Evolutionary conservation across 2,113 vertebrate genomes (phyloP), one percentile per base, ranked within the genome.

Genomic region (Machaerirhynchus nigripectus): DNA sequence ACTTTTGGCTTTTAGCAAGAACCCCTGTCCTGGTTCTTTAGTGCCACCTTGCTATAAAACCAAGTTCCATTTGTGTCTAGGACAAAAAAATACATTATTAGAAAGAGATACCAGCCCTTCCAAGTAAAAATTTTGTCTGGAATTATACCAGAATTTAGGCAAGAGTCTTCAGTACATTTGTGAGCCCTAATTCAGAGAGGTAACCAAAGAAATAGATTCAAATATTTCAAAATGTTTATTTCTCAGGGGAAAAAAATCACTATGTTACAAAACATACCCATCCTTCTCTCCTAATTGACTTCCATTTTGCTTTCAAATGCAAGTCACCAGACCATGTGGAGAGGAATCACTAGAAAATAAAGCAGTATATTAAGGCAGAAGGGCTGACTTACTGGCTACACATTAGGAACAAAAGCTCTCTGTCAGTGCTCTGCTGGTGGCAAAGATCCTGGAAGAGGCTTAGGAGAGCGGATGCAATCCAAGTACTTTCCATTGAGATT

Each of bases 11-110:
- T 95, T 94, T 73, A 87, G 59, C 65, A 81, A 79, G 77, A 87
- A 53, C 2, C 71, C 40, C 59, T 87, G 63, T 77, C 55, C 35
- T 8, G 5, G 67, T 88, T 95, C 79, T 94, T 84, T 84, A 92
- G 44, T 67, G 63, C 77, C 87, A 83, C 52, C 85, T 92, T 81
- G 35, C 89, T 97, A 90, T 61, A 87, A 96, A 94, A 60, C 4
- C 77, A 93, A 94, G 37, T 78, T 83, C 75, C 82, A 93, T 74
- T 52, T 92, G 46, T 84, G 75, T 84, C 76, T 60, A 91, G 60
- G 85, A 91, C 14, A 87, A 89, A 65, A 94, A 94, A 68, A 55
- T 42, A 68, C 11, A 53, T 60, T 52, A 85, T 69, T 96, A 88
- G 67, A 92, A 84, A 85, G 37, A 61, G 16, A 61, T 12, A 88